Evolutionary conservation across 1,140 invertebrate species (phyloP), one percentile per base, ranked within the genome.

Genomic region (Halotydeus destructor): DNA sequence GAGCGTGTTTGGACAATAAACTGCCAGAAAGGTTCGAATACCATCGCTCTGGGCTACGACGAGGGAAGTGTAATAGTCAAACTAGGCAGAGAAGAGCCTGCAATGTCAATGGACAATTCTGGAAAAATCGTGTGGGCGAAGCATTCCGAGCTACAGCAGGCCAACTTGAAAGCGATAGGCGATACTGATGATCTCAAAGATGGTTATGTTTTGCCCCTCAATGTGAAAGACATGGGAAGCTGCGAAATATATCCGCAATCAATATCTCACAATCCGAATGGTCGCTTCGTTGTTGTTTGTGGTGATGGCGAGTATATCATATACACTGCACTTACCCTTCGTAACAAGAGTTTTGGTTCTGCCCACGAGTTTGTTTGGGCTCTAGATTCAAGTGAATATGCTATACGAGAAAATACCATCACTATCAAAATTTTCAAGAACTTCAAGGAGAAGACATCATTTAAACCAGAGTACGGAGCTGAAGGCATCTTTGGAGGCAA

Each of bases 291-390:
- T 2, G 93, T 96, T 3, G 91, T 98, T 6, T 98, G 94, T 62
- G 94, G 94, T 8, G 94, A 99, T 63, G 94, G 93, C 1, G 94
- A 98, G 59, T 99, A 96, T 58, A 98, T 98, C 12, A 96, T 99
- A 50, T 98, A 99, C 60, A 99, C 94, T 0, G 86, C 93, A 0
- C 94, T 98, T 85, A 91, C 89, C 0, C 64, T 99, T 26, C 70
- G 94, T 33, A 99, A 98, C 59, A 99, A 98, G 60, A 86, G 86
- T 9, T 99, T 97, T 60, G 94, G 94, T 3, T 78, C 84, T 4
- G 93, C 89, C 0, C 82, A 94, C 44, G 93, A 99, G 61, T 99
- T 99, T 63, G 91, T 96, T 0, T 99, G 94, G 94, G 86, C 86
- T 1, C 70, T 79, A 34, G 94, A 99, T 60, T 89, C 88, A 2